These are phyloP conservation scores for Stenotaenia linearis DNA, from an alignment of 2,888 invertebrate genomes.

Conservation along the genomic window DNA sequence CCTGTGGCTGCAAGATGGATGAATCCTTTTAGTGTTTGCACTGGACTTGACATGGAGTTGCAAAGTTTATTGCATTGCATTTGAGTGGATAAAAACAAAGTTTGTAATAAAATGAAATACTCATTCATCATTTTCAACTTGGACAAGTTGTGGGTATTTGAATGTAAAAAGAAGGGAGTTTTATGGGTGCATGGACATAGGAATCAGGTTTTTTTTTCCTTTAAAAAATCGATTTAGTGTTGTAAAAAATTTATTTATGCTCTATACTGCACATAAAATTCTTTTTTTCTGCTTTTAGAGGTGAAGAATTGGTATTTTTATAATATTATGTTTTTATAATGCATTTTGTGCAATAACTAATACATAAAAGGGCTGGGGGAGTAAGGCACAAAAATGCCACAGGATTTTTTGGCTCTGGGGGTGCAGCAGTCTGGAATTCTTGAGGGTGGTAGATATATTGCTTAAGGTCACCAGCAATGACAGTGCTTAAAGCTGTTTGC, in stretches of 20 bases:
- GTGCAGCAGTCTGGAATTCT: too few species aligned
- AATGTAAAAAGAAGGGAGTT: neutral
- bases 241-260: neutral
- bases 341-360: too few species aligned
- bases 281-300: too few species aligned
- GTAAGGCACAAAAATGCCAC: too few species aligned
- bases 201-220: neutral
- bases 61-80: neutral
- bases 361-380: too few species aligned
- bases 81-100: slow-evolving; percentile 4
- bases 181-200: neutral
- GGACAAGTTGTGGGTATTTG: neutral
- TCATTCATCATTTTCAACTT: neutral
- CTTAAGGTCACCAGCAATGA: too few species aligned
- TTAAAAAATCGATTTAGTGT: neutral
- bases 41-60: neutral
- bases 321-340: too few species aligned
- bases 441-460: too few species aligned
- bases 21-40: slow-evolving; percentile 9
- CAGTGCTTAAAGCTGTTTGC: too few species aligned
- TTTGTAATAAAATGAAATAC: neutral
- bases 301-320: too few species aligned
- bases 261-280: neutral
- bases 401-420: too few species aligned
- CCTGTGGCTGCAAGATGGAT: slow-evolving; percentile 1